These are phyloP conservation scores for Carapus acus DNA, from an alignment of 2,797 vertebrate species.

Conservation along the genomic window DNA sequence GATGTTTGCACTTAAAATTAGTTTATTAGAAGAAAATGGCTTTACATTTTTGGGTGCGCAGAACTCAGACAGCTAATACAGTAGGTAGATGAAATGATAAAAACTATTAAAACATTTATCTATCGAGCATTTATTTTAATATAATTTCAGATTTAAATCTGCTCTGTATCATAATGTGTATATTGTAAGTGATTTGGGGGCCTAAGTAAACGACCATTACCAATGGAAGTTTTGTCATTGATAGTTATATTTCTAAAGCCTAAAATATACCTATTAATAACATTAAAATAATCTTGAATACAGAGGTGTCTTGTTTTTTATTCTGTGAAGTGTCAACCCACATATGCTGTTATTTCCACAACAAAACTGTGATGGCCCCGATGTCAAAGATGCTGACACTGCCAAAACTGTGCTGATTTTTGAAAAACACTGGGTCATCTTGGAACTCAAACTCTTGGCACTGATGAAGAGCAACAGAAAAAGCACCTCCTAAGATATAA, in stretches of 20 bases:
- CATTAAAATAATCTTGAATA: slow-evolving; percentile 91
- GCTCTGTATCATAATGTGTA: slow-evolving; percentile 87
- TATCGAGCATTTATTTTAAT: slow-evolving; percentile 96
- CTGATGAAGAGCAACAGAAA: slow-evolving; percentile 5
- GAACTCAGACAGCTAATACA: slow-evolving; percentile 76
- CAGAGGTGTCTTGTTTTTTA: slow-evolving; percentile 73
- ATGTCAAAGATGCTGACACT: slow-evolving; percentile 30
- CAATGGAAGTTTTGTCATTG: slow-evolving; percentile 83
- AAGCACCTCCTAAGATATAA: too few species aligned
- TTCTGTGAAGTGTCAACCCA: slow-evolving; percentile 54
- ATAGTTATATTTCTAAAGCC: slow-evolving; percentile 94
- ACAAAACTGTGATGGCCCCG: slow-evolving; percentile 39
- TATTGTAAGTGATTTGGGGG: slow-evolving; percentile 84
- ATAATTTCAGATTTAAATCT: slow-evolving; percentile 85
- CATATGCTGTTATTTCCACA: slow-evolving; percentile 68
- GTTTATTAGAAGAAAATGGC: slow-evolving; percentile 84
- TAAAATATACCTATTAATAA: slow-evolving; percentile 86
- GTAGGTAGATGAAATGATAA: slow-evolving; percentile 73
- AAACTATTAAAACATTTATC: slow-evolving; percentile 79
- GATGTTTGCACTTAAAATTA: slow-evolving; percentile 91
- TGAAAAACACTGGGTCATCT: slow-evolving; percentile 25
- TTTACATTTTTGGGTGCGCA: slow-evolving; percentile 78
- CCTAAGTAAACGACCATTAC: slow-evolving; percentile 78
- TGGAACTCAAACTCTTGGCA: slow-evolving; percentile 51
- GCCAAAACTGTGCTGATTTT: slow-evolving; percentile 10